These are phyloP conservation scores for Platypus cylindrus DNA, from an alignment of 2,888 invertebrate species.

Conservation along the genomic window DNA sequence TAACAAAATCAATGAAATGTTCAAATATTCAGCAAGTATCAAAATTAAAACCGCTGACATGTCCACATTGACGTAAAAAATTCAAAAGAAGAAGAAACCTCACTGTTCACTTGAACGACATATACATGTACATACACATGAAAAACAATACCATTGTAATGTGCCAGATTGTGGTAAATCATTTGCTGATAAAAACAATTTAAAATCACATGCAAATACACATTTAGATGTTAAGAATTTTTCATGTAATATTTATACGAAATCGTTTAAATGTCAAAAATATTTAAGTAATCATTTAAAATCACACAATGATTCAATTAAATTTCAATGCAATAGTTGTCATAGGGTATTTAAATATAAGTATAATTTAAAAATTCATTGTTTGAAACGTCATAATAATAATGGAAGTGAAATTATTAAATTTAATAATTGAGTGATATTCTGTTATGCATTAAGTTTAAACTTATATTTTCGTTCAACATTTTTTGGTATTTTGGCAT, in stretches of 20 bases:
- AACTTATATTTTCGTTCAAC: no score
- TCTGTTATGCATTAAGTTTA: no score
- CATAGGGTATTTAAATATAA: constrained; percentile 30
- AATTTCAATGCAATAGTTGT: constrained; percentile 27
- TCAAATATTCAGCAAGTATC: neutral
- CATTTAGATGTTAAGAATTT: constrained; percentile 28
- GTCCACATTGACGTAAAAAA: constrained; percentile 28
- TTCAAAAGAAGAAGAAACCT: constrained; percentile 29
- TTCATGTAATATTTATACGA: constrained; percentile 26
- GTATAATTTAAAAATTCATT: constrained; percentile 27
- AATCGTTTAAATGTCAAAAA: constrained; percentile 27
- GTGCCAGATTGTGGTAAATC: constrained; percentile 27
- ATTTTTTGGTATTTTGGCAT: no score
- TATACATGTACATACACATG: constrained; percentile 31
- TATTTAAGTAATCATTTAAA: constrained; percentile 28
- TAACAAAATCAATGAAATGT: constrained; percentile 2
- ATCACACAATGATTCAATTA: constrained; percentile 23
- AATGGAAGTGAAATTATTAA: no score
- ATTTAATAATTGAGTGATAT: no score
- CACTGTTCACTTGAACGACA: constrained; percentile 33
- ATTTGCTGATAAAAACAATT: constrained; percentile 33
- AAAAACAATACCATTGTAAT: constrained; percentile 29
- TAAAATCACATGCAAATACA: constrained; percentile 28
- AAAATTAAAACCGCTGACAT: constrained; percentile 16
- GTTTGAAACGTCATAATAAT: constrained; percentile 11